Conservation (phyloP, 2,797 vertebrate species). For the Anas bernieri region DNA sequence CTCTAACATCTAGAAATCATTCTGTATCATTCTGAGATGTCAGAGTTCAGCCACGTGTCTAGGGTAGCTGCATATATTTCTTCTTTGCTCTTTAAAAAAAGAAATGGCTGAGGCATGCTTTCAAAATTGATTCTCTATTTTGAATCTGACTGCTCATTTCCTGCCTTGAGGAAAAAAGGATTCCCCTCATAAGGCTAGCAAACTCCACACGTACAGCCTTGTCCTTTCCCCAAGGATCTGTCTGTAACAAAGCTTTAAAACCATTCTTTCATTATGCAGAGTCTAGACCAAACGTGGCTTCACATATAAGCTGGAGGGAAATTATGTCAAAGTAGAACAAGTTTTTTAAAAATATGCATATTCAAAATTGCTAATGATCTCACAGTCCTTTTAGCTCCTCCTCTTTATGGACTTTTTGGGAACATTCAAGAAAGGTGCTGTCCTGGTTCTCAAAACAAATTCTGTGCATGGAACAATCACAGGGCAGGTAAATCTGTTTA, state of each 20-base stretch:
- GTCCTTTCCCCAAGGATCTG: neutral
- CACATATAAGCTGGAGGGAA: neutral
- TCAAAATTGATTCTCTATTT: neutral
- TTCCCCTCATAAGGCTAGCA: neutral
- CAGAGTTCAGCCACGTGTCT: neutral
- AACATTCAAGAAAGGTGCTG: neutral
- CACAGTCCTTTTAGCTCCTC: neutral
- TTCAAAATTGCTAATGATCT: neutral
- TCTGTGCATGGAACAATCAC: neutral
- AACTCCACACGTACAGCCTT: neutral
- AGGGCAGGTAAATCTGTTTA: neutral
- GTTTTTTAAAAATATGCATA: neutral
- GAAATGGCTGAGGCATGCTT: neutral
- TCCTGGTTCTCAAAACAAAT: neutral
- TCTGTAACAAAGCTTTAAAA: neutral
- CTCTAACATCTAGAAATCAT: neutral
- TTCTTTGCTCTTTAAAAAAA: no score
- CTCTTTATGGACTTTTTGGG: neutral
- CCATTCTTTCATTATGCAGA: neutral
- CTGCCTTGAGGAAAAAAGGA: neutral
- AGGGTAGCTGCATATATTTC: neutral
- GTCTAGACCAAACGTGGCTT: neutral
- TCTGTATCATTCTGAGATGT: neutral
- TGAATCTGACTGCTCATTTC: neutral
- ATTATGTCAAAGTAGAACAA: neutral